Conservation (phyloP, 1,140 invertebrate species). For the Acromyrmex heyeri region DNA sequence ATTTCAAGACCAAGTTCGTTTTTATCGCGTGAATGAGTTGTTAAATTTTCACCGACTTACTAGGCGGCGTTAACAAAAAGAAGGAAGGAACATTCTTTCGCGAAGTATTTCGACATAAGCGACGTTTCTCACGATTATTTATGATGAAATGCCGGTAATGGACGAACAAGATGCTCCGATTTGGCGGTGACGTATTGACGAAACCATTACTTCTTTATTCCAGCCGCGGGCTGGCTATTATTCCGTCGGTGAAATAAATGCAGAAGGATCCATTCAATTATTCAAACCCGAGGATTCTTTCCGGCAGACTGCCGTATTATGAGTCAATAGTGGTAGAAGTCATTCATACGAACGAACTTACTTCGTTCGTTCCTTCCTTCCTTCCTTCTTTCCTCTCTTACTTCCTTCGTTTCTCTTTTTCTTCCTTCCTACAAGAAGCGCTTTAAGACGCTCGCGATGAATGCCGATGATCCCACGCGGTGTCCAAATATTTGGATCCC, state of each 20-base stretch:
- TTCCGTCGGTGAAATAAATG: conserved; percentile 62
- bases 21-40: conserved; percentile 30
- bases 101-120: background rate
- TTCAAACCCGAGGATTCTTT: conserved; percentile 49
- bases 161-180: conserved; percentile 51
- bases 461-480: conserved; percentile 66
- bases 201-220: conserved; percentile 62
- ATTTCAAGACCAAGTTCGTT: background rate
- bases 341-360: conserved; percentile 56
- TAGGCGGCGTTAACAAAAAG: background rate
- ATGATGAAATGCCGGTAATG: conserved; percentile 30
- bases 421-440: conserved; percentile 55
- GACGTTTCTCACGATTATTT: conserved; percentile 32
- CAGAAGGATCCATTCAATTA: conserved; percentile 62
- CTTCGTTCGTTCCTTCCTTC: conserved; percentile 50
- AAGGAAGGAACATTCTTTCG: background rate
- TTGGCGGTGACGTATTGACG: conserved; percentile 16
- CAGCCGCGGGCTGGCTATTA: conserved; percentile 49
- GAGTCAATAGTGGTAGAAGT: conserved; percentile 60
- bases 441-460: conserved; percentile 65
- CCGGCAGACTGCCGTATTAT: conserved; percentile 53
- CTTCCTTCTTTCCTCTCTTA: conserved; percentile 35
- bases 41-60: conserved; percentile 41
- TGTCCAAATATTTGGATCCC: conserved; percentile 69
- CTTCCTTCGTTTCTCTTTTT: conserved; percentile 27